phyloP scores from a whole-genome alignment of 1,140 invertebrate genomes.

The Drosophila burlai region DNA sequence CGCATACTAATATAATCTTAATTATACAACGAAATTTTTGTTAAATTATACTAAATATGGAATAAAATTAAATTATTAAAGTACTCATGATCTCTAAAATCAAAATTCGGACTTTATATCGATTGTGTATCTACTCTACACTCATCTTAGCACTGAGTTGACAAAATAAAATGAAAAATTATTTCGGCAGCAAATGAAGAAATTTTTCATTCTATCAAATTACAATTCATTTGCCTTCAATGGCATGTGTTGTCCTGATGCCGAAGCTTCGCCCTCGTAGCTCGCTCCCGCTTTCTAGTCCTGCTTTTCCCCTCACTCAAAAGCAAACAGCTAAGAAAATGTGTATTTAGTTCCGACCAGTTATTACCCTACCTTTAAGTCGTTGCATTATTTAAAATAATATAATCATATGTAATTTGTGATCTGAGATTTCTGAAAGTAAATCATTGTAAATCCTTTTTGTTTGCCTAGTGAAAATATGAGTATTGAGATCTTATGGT shows the following conservation, averaged over 20 bases:
- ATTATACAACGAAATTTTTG: too few species aligned
- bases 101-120: background rate
- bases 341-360: background rate
- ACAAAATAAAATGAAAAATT: constrained; percentile 51
- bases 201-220: constrained; percentile 63
- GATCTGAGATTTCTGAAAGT: too few species aligned
- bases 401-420: too few species aligned
- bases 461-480: background rate
- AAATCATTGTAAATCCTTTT: background rate
- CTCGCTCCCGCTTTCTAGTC: background rate
- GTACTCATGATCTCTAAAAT: background rate
- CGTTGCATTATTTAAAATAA: background rate
- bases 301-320: background rate
- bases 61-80: background rate
- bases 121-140: background rate
- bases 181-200: constrained; percentile 24
- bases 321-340: background rate
- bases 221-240: constrained; percentile 71
- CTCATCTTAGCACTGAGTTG: background rate
- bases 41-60: too few species aligned
- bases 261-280: background rate
- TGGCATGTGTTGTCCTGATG: constrained; percentile 44
- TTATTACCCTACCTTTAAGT: background rate
- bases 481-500: too few species aligned
- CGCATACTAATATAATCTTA: too few species aligned